Evolutionary conservation across 2,797 vertebrate genomes (phyloP).

Genomic region (Molothrus aeneus): DNA sequence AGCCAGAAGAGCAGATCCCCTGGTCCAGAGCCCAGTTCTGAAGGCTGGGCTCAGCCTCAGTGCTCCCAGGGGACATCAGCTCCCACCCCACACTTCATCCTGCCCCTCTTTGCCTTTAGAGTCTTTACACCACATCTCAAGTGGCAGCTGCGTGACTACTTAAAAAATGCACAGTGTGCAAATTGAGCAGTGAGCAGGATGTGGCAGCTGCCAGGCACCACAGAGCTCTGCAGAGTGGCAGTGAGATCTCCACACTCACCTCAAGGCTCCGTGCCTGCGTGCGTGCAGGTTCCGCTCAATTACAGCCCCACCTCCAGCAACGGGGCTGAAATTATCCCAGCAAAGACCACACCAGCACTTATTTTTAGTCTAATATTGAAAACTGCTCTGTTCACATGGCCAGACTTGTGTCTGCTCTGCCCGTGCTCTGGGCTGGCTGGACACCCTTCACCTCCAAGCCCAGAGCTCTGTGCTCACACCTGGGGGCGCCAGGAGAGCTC

Average conservation of each 20-base stretch:
- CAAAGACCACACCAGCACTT: not conserved
- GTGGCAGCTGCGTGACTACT: not conserved
- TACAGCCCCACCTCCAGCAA: not conserved
- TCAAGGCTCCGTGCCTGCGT: not conserved
- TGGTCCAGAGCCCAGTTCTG: not conserved
- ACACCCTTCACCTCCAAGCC: not conserved
- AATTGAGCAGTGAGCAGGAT: fast-evolving
- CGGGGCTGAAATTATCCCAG: not conserved
- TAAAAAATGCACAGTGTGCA: not conserved
- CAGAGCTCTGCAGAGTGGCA: not conserved
- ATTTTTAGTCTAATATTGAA: not conserved
- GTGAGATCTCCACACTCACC: fast-evolving
- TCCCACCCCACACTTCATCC: not conserved
- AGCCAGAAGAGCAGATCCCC: not conserved
- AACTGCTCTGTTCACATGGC: not conserved
- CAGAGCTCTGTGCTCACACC: fast-evolving
- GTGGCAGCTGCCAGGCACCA: not conserved
- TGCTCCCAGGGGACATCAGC: not conserved
- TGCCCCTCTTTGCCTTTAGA: not conserved
- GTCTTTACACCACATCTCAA: not conserved
- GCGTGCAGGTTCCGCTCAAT: not conserved
- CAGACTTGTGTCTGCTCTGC: not conserved
- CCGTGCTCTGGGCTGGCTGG: not conserved
- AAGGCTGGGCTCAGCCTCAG: not conserved
- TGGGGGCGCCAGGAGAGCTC: not conserved